phyloP scores from a whole-genome alignment of 2,113 vertebrate species.

The Amia ocellicauda region DNA sequence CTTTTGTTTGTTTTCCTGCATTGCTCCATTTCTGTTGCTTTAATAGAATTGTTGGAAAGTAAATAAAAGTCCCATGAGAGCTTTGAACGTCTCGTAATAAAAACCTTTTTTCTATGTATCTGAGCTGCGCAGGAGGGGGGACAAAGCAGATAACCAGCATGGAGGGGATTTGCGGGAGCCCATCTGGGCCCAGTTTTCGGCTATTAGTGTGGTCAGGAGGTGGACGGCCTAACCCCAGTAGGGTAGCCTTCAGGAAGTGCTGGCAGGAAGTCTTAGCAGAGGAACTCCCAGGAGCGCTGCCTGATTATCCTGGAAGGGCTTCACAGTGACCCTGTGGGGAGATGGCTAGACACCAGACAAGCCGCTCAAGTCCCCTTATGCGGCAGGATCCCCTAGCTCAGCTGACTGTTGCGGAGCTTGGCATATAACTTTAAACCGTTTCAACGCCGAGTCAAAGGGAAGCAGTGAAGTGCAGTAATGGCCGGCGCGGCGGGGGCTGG shows the following conservation, averaged over 20 bases:
- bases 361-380: background rate
- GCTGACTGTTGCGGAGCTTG: background rate
- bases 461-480: background rate
- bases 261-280: slow-evolving; percentile 16
- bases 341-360: background rate
- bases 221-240: slow-evolving; percentile 6
- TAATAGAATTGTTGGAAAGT: background rate
- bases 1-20: background rate
- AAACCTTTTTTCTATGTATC: background rate
- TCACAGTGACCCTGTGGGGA: slow-evolving; percentile 5
- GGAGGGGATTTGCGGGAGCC: background rate
- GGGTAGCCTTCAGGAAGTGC: background rate
- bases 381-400: background rate
- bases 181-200: slow-evolving; percentile 7
- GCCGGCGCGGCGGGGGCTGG: background rate
- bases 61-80: background rate
- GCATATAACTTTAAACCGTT: background rate
- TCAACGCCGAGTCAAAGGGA: background rate
- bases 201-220: slow-evolving; percentile 19
- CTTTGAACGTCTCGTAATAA: background rate
- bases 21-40: too few species aligned
- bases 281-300: background rate
- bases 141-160: background rate
- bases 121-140: background rate
- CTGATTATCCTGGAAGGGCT: background rate